Conservation (phyloP, 1,140 invertebrate genomes). For the Diorhabda sublineata region DNA sequence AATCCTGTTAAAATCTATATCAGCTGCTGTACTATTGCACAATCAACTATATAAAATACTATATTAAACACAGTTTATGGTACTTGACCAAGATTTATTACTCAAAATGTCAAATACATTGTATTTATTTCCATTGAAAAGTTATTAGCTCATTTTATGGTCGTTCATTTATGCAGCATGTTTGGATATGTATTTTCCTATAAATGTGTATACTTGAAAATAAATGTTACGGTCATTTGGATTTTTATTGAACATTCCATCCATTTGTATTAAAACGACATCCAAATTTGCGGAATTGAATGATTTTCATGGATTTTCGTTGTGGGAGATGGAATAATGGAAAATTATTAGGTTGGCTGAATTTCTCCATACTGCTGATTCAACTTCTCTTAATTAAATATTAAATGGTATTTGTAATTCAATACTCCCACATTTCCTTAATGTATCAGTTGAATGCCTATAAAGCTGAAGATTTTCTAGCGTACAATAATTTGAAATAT, state of each 20-base stretch:
- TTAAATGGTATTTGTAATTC: too few species aligned
- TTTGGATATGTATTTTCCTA: constrained; percentile 6
- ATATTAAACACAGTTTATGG: neutral
- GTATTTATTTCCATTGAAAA: constrained; percentile 12
- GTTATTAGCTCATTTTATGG: constrained; percentile 5
- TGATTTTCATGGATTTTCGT: neutral
- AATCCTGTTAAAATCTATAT: too few species aligned
- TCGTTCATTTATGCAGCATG: neutral
- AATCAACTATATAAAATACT: constrained; percentile 2
- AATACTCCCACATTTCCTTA: too few species aligned
- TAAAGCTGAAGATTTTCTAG: too few species aligned
- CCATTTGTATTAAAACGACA: neutral
- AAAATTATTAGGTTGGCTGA: too few species aligned
- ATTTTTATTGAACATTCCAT: constrained; percentile 10
- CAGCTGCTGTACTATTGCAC: constrained; percentile 3
- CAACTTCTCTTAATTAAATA: too few species aligned
- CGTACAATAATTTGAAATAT: too few species aligned
- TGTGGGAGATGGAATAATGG: too few species aligned
- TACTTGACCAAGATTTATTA: constrained; percentile 4
- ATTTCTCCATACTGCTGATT: too few species aligned
- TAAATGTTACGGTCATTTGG: neutral
- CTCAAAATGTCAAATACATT: constrained; percentile 12
- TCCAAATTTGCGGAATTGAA: neutral
- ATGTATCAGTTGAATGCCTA: too few species aligned
- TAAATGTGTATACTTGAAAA: constrained; percentile 1